A percentile compares a stretch with the other conserved stretches of the same genome.
Evolutionary conservation across 2,113 vertebrate genomes (phyloP).

Genomic region (Barbus barbus): DNA sequence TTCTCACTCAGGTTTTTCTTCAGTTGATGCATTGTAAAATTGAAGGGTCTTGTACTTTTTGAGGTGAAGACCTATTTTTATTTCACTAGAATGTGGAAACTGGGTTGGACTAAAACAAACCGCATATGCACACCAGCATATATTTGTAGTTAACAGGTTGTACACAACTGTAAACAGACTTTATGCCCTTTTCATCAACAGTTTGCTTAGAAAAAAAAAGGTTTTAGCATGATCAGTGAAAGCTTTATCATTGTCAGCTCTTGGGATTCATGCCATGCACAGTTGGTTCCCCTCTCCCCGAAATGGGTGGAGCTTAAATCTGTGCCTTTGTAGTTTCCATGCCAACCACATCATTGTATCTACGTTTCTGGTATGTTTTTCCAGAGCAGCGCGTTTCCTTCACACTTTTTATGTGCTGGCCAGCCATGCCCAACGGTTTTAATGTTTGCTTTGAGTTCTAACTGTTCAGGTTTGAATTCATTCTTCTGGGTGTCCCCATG

Average conservation of each 20-base stretch:
- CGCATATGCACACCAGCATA: background rate
- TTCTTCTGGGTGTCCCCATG: slow-evolving; percentile 7
- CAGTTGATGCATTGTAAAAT: background rate
- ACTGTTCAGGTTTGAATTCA: slow-evolving; percentile 4
- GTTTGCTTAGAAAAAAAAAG: background rate
- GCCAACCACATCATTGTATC: slow-evolving; percentile 35
- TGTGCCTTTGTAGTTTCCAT: slow-evolving; percentile 24
- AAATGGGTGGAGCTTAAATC: slow-evolving; percentile 39
- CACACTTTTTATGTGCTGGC: slow-evolving; percentile 1
- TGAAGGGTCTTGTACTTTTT: background rate
- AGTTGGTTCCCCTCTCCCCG: slow-evolving; percentile 31
- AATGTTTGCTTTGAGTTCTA: background rate
- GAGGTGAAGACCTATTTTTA: background rate
- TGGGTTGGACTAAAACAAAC: background rate
- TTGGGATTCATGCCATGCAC: slow-evolving; percentile 32
- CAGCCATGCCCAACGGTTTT: no score
- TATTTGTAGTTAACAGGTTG: background rate
- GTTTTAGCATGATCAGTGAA: background rate
- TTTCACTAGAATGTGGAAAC: slow-evolving; percentile 1
- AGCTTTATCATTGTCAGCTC: slow-evolving; percentile 19
- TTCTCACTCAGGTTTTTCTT: slow-evolving; percentile 1
- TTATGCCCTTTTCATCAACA: background rate
- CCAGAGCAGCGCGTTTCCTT: slow-evolving; percentile 10
- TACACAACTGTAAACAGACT: slow-evolving; percentile 9
- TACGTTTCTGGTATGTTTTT: slow-evolving; percentile 28